Conservation (phyloP, 1,140 invertebrate species). For the Pseudachorutes palmiensis region DNA sequence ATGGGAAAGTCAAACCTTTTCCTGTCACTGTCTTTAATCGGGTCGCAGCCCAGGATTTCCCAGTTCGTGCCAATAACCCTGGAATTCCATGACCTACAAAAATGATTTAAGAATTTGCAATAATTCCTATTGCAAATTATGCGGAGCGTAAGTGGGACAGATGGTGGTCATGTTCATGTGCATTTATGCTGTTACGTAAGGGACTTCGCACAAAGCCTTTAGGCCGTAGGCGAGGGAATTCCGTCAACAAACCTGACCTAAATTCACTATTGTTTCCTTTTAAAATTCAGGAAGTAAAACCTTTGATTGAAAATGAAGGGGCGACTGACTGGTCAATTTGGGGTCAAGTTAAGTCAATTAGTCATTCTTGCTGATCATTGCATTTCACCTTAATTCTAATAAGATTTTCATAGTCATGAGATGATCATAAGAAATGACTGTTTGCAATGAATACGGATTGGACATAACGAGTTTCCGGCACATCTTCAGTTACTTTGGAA, state of each 20-base stretch:
- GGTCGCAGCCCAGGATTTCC: no score
- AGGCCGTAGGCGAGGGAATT: not conserved
- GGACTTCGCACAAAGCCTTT: not conserved
- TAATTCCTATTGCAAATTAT: no score
- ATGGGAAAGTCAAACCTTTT: no score
- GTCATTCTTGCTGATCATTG: not conserved
- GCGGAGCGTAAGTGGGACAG: not conserved
- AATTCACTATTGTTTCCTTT: slow-evolving; percentile 2
- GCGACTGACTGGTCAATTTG: not conserved
- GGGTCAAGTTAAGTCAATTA: slow-evolving; percentile 7
- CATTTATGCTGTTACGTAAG: not conserved
- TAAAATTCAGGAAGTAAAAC: not conserved
- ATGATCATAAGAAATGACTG: not conserved
- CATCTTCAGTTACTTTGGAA: not conserved
- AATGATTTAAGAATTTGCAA: no score
- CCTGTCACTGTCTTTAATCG: no score
- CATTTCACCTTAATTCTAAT: not conserved
- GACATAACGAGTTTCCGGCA: not conserved
- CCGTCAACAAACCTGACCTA: slow-evolving; percentile 13
- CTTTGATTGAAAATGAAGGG: not conserved
- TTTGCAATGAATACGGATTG: not conserved
- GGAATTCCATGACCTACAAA: no score
- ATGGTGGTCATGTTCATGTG: slow-evolving; percentile 7
- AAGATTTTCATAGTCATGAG: not conserved
- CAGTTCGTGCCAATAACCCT: no score